Evolutionary conservation across 2,113 vertebrate genomes (phyloP), one percentile per base, ranked within the genome.

Genomic region (Garra rufa): DNA sequence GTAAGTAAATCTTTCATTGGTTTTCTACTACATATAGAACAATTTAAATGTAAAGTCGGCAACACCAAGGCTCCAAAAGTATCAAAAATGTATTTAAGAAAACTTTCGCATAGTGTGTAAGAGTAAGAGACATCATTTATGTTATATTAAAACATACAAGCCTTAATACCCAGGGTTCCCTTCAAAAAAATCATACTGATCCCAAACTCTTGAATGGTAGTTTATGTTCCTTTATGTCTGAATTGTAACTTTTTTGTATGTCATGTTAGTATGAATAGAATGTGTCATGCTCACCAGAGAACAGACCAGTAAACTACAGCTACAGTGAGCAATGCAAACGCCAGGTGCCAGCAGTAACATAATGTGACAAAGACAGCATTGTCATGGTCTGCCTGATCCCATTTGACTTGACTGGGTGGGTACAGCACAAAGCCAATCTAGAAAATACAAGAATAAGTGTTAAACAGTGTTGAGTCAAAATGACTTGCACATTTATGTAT

Each of bases 391-490:
- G 3, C 90, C 78, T 92, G 89, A 90, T 97, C 95, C 98, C 98
- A 99, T 83, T 94, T 92, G 11, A 94, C 91, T 10, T 96, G 96
- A 3, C 80, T 92, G 9, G 93, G 95, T 9, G 98, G 95, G 87
- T 96, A 99, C 88, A 99, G 94, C 75, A 99, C 94, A 90, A 97
- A 99, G 1, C 95, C 96, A 81, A 99, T 95, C 98, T 99, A 92
- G 43, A 85, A 73, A 73, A 90, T 82, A 86, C 85, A 78, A 65
- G 28, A 41, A 21, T 28, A 6, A 30, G 10, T 65, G 43, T 26
- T 24, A 59, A 41, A 38, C 9, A 14, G n/a, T 55, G 14, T 38
- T 4, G 38, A 21, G 48, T 24, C 15, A 26, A 48, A 44, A 44
- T 44, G 13, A 73, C 13, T 46, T 48, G 43, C n/a, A 74, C 2